Evolutionary conservation across 1,140 invertebrate species (phyloP).

Genomic region (Marisa cornuarietis): DNA sequence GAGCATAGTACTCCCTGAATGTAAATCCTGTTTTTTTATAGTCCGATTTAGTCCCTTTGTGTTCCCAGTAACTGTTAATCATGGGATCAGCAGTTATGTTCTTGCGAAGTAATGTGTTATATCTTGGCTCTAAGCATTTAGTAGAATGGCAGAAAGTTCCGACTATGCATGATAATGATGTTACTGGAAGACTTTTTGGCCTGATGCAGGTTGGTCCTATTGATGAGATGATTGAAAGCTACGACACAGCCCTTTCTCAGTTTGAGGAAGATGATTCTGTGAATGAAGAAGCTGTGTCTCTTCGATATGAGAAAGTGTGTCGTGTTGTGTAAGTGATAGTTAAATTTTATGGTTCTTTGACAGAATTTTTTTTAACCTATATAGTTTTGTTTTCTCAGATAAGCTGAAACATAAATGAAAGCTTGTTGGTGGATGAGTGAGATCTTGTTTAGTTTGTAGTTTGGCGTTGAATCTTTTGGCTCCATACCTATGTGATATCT

Average conservation of each 20-base stretch:
- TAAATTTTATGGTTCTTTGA: not conserved
- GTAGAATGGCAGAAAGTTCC: no score
- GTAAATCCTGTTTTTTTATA: no score
- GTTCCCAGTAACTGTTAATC: no score
- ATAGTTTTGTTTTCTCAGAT: not conserved
- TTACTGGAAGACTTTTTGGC: no score
- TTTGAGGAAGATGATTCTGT: slow-evolving; percentile 55
- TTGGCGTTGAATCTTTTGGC: no score
- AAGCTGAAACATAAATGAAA: not conserved
- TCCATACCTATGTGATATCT: no score
- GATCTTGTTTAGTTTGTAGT: not conserved
- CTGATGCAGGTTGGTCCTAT: slow-evolving; percentile 52
- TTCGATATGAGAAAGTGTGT: slow-evolving; percentile 61
- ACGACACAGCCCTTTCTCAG: slow-evolving; percentile 50
- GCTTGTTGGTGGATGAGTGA: not conserved
- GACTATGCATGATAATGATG: no score
- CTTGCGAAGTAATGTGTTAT: no score
- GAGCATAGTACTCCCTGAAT: no score
- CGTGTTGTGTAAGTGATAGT: slow-evolving; percentile 55
- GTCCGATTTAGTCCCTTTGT: no score
- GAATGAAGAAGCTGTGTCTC: slow-evolving; percentile 59
- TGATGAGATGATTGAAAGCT: slow-evolving; percentile 54
- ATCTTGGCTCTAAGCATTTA: no score
- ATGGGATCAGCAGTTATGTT: no score
- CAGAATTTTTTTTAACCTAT: not conserved